Evolutionary conservation across 2,888 invertebrate species (phyloP).

Genomic region (Eugnorisma glareosa): DNA sequence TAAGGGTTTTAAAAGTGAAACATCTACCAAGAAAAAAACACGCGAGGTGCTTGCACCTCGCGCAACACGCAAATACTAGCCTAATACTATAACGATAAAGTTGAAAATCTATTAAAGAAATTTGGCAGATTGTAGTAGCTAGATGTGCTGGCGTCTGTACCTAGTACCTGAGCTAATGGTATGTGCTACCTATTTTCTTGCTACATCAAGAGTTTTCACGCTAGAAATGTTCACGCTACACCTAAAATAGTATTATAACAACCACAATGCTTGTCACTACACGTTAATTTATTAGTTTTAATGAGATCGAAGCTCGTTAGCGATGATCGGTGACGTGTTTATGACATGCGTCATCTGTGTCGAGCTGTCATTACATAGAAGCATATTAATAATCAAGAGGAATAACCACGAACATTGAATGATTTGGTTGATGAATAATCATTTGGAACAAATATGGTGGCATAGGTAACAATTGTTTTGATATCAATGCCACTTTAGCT

Average conservation of each 20-base stretch:
- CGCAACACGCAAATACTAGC: no score
- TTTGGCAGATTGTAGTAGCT: no score
- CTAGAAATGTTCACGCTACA: not conserved
- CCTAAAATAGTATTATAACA: conserved; percentile 26
- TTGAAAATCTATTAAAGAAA: no score
- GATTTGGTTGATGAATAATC: conserved; percentile 11
- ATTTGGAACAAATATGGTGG: not conserved
- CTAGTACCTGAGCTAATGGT: no score
- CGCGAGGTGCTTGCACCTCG: no score
- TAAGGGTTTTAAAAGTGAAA: no score
- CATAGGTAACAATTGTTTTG: not conserved
- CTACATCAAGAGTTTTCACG: not conserved
- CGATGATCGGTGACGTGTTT: conserved; percentile 36
- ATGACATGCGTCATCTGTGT: conserved; percentile 50
- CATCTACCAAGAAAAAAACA: no score
- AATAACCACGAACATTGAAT: conserved; percentile 8
- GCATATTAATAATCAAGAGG: conserved; percentile 20
- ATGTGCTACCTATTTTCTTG: not conserved
- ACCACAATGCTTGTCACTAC: conserved; percentile 16
- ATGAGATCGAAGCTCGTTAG: conserved; percentile 54
- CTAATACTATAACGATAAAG: no score
- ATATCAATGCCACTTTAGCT: not conserved
- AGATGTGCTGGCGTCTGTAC: no score
- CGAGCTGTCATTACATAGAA: conserved; percentile 13
- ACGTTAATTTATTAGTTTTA: conserved; percentile 51